phyloP scores from a whole-genome alignment of 1,140 invertebrate genomes.

The Argopecten irradians region DNA sequence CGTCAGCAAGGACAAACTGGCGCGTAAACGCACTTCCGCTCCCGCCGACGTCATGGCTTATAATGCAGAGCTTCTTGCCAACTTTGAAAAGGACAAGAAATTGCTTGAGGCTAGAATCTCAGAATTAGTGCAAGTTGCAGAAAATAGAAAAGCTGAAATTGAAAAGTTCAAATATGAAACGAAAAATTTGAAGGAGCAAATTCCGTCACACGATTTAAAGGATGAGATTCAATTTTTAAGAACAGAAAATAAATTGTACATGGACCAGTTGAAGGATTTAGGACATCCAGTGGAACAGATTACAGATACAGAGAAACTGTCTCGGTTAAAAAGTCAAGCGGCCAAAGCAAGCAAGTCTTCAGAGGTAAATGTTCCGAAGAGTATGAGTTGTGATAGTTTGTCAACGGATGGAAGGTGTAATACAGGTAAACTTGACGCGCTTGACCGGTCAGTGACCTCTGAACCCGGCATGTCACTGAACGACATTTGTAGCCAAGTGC shows the following conservation, averaged over 20 bases:
- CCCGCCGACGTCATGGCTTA: slow-evolving; percentile 76
- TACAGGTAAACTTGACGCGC: slow-evolving; percentile 27
- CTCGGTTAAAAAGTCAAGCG: slow-evolving; percentile 61
- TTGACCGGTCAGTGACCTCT: slow-evolving; percentile 74
- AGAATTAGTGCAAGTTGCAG: slow-evolving; percentile 74
- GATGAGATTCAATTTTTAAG: slow-evolving; percentile 71
- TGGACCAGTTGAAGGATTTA: slow-evolving; percentile 71
- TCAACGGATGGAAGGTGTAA: slow-evolving; percentile 62
- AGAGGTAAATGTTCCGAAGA: slow-evolving; percentile 54
- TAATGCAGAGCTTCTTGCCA: slow-evolving; percentile 76
- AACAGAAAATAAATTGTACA: slow-evolving; percentile 72
- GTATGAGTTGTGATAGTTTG: slow-evolving; percentile 69
- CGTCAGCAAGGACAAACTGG: slow-evolving; percentile 70
- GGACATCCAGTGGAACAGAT: slow-evolving; percentile 73
- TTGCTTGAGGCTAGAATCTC: slow-evolving; percentile 73
- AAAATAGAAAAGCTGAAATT: slow-evolving; percentile 75
- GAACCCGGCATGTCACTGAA: slow-evolving; percentile 78
- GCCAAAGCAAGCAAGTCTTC: slow-evolving; percentile 45
- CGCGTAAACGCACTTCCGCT: slow-evolving; percentile 71
- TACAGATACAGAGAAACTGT: slow-evolving; percentile 74
- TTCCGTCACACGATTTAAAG: slow-evolving; percentile 61
- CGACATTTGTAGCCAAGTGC: slow-evolving; percentile 66
- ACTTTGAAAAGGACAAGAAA: slow-evolving; percentile 77
- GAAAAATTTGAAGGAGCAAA: slow-evolving; percentile 67
- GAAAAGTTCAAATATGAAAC: slow-evolving; percentile 75